Evolutionary conservation across 2,113 vertebrate species (phyloP), one percentile per base, ranked within the genome.

Genomic region (Pardalotus punctatus): DNA sequence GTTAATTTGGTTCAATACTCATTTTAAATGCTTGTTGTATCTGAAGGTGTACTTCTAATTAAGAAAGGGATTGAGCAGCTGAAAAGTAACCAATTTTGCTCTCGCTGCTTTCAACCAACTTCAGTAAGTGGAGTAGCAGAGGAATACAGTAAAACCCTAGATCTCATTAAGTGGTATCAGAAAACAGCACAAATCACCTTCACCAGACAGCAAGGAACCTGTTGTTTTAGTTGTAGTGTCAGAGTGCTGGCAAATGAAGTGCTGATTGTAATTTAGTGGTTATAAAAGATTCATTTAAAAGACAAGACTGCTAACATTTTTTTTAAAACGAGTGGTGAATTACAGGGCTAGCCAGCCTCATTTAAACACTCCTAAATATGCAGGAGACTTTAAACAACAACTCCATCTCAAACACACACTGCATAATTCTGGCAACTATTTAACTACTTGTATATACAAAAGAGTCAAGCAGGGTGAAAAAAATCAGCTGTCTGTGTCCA

Each of bases 201-300:
- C 67, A 85, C 70, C 86, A 90, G 90, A 92, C 95, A 94, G 85
- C 76, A 85, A 96, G 92, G 96, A 97, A 95, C 92, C 96, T 90
- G 38, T 62, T 97, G 95, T 93, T 95, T 96, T 90, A 43, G 10
- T 74, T 95, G 71, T 47, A 93, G 80, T 47, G 93, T 92, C 90
- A 93, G 92, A 64, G 51, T 86, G 71, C 86, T 93, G 92, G 94
- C 85, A 95, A 94, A 90, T 65, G 29, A 93, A 94, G 51, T 71
- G 60, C 76, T 88, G 92, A 74, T 76, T 95, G 56, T 90, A 94
- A 96, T 93, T 87, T 18, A 91, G 64, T 45, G 40, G 88, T 94
- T 93, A 77, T 93, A 97, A 96, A 96, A 97, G 94, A 90, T 64
- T 94, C 56, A 94, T 96, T 95, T 96, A 88, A 91, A 94, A 93